Conservation (phyloP, 2,888 invertebrate species). For the Noctuana brunneofusca region DNA sequence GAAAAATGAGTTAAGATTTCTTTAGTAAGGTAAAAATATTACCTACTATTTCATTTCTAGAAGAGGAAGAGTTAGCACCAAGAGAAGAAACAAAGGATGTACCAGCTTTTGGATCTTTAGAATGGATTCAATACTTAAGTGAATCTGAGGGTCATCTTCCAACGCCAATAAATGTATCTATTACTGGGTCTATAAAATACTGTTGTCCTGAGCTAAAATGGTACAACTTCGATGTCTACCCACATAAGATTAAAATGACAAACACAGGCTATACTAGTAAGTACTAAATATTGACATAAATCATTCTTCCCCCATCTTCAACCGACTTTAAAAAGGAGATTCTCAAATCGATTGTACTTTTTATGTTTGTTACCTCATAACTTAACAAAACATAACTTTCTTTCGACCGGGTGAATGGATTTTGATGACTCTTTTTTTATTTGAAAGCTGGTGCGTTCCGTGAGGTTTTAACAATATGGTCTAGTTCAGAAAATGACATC, state of each 20-base stretch:
- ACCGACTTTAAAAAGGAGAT: no score
- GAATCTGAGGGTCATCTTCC: slow-evolving; percentile 63
- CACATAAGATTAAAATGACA: slow-evolving; percentile 85
- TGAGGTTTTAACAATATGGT: no score
- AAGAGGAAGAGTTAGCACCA: slow-evolving; percentile 46
- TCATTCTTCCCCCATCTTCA: no score
- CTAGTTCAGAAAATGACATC: no score
- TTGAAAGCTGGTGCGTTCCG: no score
- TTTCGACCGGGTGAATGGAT: no score
- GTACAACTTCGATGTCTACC: slow-evolving; percentile 82
- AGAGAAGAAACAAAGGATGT: slow-evolving; percentile 44
- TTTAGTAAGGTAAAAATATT: background rate
- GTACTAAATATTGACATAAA: slow-evolving; percentile 35
- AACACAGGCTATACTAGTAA: slow-evolving; percentile 87
- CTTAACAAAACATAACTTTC: no score
- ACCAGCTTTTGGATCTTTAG: slow-evolving; percentile 57
- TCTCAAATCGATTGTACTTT: no score
- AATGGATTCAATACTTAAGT: slow-evolving; percentile 66
- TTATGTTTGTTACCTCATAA: no score
- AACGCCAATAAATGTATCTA: slow-evolving; percentile 67
- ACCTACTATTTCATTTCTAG: slow-evolving; percentile 38
- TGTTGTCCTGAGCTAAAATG: slow-evolving; percentile 78
- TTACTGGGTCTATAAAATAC: slow-evolving; percentile 63
- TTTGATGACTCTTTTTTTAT: no score
- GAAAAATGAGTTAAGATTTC: background rate